These are phyloP conservation scores for Chaunax sp. DNA, from an alignment of 2,797 vertebrate species.

Conservation along the genomic window DNA sequence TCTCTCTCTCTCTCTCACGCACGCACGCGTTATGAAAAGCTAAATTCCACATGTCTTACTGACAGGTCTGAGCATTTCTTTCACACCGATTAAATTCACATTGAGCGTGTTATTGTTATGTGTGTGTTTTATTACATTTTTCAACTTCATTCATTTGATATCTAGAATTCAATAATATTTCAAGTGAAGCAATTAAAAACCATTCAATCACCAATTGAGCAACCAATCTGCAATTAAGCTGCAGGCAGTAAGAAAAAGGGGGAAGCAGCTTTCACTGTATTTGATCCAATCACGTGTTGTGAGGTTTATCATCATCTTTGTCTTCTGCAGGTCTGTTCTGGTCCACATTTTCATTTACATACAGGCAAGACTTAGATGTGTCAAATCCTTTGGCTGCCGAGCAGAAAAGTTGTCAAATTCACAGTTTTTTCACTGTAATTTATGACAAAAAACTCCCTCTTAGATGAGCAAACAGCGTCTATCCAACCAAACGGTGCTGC, in stretches of 20 bases:
- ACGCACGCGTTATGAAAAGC: not conserved
- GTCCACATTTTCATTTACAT: slow-evolving; percentile 8
- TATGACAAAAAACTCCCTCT: slow-evolving; percentile 13
- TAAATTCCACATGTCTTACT: slow-evolving; percentile 27
- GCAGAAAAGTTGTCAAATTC: slow-evolving; percentile 32
- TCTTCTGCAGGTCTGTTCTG: slow-evolving; percentile 10
- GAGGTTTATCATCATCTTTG: not conserved
- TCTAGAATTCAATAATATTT: not conserved
- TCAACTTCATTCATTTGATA: slow-evolving; percentile 8
- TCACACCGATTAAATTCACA: slow-evolving; percentile 38
- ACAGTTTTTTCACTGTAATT: slow-evolving; percentile 28
- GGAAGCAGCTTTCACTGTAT: not conserved
- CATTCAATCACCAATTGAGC: not conserved
- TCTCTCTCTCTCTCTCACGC: not conserved
- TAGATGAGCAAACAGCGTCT: slow-evolving; percentile 17
- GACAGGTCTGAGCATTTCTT: slow-evolving; percentile 52
- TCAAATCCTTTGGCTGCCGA: slow-evolving; percentile 25
- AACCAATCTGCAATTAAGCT: not conserved
- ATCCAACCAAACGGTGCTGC: slow-evolving; percentile 31
- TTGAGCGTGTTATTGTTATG: slow-evolving; percentile 25
- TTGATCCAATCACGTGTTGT: not conserved
- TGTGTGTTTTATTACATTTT: slow-evolving; percentile 3
- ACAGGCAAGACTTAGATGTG: slow-evolving; percentile 19
- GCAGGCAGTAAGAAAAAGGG: no score
- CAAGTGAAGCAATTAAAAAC: slow-evolving; percentile 9